Conservation (phyloP, 2,888 invertebrate species). For the Ophion ellenae region DNA sequence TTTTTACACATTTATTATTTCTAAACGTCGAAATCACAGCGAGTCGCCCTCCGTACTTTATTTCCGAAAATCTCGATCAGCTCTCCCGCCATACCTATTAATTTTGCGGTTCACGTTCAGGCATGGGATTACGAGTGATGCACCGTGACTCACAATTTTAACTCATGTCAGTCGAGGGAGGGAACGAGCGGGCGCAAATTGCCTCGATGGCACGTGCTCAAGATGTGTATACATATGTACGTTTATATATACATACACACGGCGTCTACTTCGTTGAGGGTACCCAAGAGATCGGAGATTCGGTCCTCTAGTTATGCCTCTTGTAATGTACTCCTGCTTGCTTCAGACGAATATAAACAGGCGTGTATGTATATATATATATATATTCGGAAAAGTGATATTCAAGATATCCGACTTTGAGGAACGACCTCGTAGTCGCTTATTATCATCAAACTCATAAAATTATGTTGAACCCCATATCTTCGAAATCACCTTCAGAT, state of each 20-base stretch:
- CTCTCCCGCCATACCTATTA: constrained; percentile 22
- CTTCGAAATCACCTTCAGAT: neutral
- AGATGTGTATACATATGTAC: constrained; percentile 8
- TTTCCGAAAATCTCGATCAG: constrained; percentile 30
- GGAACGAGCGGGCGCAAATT: constrained; percentile 49
- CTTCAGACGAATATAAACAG: no score
- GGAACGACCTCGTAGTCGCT: neutral
- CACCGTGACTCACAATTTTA: constrained; percentile 60
- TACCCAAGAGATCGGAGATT: constrained; percentile 42
- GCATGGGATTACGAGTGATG: constrained; percentile 56
- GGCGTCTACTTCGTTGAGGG: constrained; percentile 18
- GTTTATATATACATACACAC: neutral
- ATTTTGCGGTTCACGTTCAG: constrained; percentile 18
- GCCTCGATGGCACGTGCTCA: constrained; percentile 62
- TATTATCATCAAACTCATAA: neutral
- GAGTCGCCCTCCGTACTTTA: neutral
- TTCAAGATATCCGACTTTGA: neutral
- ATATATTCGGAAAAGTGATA: neutral
- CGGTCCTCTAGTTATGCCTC: constrained; percentile 26
- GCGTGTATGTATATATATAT: neutral
- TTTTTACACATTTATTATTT: neutral
- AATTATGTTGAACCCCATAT: neutral
- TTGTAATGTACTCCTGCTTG: neutral
- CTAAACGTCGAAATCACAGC: neutral
- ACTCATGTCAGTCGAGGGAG: constrained; percentile 35